A percentile compares a stretch with the other conserved stretches of the same genome.
phyloP scores from a whole-genome alignment of 1,140 invertebrate species.

The Parasteatoda tepidariorum region DNA sequence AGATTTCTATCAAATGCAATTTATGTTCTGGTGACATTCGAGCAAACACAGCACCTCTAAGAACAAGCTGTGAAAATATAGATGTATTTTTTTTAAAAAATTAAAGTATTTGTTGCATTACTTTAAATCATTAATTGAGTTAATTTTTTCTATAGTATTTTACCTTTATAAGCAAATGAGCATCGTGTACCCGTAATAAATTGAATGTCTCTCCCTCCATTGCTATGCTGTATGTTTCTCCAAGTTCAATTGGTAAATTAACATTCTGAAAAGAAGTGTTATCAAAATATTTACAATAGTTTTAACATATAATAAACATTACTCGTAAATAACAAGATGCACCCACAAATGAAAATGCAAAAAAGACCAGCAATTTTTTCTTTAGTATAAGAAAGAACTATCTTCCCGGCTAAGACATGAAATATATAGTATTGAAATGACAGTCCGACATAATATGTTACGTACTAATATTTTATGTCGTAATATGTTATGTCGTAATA shows the following conservation, averaged over 20 bases:
- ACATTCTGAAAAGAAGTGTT: neutral
- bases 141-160: slow-evolving; percentile 58
- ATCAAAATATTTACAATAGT: too few relatives aligned
- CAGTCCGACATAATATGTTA: too few relatives aligned
- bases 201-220: slow-evolving; percentile 82
- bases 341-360: too few relatives aligned
- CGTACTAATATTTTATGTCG: too few relatives aligned
- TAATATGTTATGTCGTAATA: too few relatives aligned
- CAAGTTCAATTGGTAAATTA: neutral
- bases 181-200: slow-evolving; percentile 78
- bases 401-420: too few relatives aligned
- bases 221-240: slow-evolving; percentile 77
- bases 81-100: too few relatives aligned
- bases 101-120: neutral
- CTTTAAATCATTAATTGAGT: slow-evolving; percentile 1
- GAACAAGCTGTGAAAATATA: slow-evolving; percentile 28
- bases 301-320: too few relatives aligned
- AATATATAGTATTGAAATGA: too few relatives aligned
- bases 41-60: slow-evolving; percentile 88
- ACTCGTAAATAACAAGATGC: too few relatives aligned
- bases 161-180: slow-evolving; percentile 78
- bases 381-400: too few relatives aligned
- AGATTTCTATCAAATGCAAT: slow-evolving; percentile 86
- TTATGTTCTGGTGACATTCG: slow-evolving; percentile 97
- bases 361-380: too few relatives aligned